Base-by-base conservation (phyloP, 2,888 invertebrate genomes). In the Lithophane semibrunnea region DNA sequence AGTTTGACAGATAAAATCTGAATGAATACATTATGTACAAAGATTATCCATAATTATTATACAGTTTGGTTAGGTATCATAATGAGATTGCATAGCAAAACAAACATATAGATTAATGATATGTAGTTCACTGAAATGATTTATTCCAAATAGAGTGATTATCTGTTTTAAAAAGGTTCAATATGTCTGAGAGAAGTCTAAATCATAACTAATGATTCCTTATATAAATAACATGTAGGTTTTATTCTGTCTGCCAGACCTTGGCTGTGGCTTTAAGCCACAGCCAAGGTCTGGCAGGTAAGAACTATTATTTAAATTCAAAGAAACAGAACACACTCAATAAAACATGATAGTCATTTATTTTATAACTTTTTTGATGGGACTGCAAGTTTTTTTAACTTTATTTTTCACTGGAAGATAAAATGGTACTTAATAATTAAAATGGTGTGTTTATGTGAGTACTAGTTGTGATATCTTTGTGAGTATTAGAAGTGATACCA, bases 201-300 rank as follows among this genome's bases (percentile, higher is more conserved):
- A 21, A 42, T 64, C 18, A 61, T 52, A 75, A 60, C 12, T 7
- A 58, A 18, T 29, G 12, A 47, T 21, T 42, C 18, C 21, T 2
- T 21, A 16, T 16, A 7, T 44, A 18, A 49, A 13, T 13, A 24
- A 21, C 37, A 49, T 24, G 12, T 9, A 80, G 74, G 64, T 60
- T 81, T 66, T 60, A 81, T 54, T 24, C 13, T 37, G 52, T 24
- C 10, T 37, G 52, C n/a, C n/a, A n/a, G n/a, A n/a, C n/a, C n/a
- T n/a, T n/a, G n/a, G n/a, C n/a, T n/a, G n/a, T n/a, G n/a, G n/a
- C 16, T 42, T 52, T 24, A 18, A 52, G 37, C 12, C 13, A 63
- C 13, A 52, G 16, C 0, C n/a, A 68, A 44, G 0, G 8, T 21
- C 58, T 81, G 65, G 75, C 65, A 16, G 52, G 58, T 44, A 12